Evolutionary conservation across 2,797 vertebrate species (phyloP).

Genomic region (Lepilemur septentrionalis): DNA sequence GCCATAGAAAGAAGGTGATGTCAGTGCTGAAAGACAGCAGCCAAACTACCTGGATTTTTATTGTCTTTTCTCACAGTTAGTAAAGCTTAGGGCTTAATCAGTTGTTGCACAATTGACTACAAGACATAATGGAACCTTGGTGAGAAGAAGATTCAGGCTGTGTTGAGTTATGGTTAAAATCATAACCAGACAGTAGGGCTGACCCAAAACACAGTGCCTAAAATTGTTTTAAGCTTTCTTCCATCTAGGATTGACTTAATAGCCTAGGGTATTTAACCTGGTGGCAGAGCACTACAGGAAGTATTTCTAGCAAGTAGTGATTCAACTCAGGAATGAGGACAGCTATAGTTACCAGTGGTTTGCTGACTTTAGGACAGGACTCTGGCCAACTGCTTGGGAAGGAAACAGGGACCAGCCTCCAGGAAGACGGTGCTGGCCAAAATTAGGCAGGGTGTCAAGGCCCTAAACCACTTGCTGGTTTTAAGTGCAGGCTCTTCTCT

Average conservation of each 20-base stretch:
- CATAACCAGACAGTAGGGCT: neutral
- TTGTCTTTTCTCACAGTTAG: slow-evolving; percentile 66
- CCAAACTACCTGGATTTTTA: slow-evolving; percentile 58
- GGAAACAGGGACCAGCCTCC: neutral
- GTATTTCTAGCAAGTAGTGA: neutral
- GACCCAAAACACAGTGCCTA: neutral
- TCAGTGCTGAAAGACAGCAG: slow-evolving; percentile 55
- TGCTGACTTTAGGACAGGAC: neutral
- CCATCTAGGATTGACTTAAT: neutral
- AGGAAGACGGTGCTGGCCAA: neutral
- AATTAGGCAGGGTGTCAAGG: neutral
- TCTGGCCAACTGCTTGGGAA: neutral
- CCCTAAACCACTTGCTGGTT: neutral
- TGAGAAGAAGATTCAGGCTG: slow-evolving; percentile 27
- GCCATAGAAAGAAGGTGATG: slow-evolving; percentile 41
- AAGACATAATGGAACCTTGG: slow-evolving; percentile 40
- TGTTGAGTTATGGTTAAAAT: neutral
- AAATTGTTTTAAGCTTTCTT: neutral
- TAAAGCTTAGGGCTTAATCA: slow-evolving; percentile 51
- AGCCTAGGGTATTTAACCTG: neutral
- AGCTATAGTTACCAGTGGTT: neutral
- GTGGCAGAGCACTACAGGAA: neutral
- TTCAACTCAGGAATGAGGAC: neutral
- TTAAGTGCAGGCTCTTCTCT: neutral
- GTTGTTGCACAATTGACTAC: slow-evolving; percentile 31